These are phyloP conservation scores for Phortica okadai DNA, from an alignment of 2,888 invertebrate species.

Conservation along the genomic window DNA sequence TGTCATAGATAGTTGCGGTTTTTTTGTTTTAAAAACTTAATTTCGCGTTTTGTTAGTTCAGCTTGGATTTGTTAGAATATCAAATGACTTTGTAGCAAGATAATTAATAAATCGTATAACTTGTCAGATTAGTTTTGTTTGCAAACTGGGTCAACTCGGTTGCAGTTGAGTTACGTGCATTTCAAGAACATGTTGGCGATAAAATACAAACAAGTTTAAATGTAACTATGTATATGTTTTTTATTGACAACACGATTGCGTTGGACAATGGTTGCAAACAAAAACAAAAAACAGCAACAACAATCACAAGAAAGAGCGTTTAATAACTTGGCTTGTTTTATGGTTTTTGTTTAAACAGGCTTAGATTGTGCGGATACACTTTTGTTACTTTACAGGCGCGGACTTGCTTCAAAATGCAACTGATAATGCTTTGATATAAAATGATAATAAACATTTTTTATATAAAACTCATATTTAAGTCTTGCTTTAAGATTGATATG, in stretches of 20 bases:
- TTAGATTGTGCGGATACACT: slow-evolving; percentile 21
- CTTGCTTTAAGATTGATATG: no score
- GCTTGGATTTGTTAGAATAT: no score
- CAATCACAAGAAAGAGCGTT: slow-evolving; percentile 37
- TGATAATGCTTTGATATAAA: background rate
- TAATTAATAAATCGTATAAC: slow-evolving; percentile 10
- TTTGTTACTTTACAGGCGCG: background rate
- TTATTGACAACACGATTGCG: slow-evolving; percentile 33
- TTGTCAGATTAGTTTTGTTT: slow-evolving; percentile 37
- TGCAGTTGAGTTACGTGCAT: slow-evolving; percentile 25
- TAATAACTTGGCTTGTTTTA: slow-evolving; percentile 45
- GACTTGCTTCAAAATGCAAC: background rate
- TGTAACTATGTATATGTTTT: background rate
- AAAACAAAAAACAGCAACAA: slow-evolving; percentile 37
- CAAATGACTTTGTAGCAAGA: background rate
- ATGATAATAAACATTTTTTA: no score
- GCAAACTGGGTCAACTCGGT: slow-evolving; percentile 55
- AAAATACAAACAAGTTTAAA: slow-evolving; percentile 18
- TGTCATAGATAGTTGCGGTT: slow-evolving; percentile 48
- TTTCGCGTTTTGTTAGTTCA: no score
- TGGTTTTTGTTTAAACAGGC: slow-evolving; percentile 64
- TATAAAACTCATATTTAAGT: no score
- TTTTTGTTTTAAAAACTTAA: background rate
- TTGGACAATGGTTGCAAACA: slow-evolving; percentile 21
- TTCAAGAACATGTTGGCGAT: slow-evolving; percentile 26